Evolutionary conservation across 92 coral and sea anemone species (phyloP).

Genomic region (Bergia puertoricense): DNA sequence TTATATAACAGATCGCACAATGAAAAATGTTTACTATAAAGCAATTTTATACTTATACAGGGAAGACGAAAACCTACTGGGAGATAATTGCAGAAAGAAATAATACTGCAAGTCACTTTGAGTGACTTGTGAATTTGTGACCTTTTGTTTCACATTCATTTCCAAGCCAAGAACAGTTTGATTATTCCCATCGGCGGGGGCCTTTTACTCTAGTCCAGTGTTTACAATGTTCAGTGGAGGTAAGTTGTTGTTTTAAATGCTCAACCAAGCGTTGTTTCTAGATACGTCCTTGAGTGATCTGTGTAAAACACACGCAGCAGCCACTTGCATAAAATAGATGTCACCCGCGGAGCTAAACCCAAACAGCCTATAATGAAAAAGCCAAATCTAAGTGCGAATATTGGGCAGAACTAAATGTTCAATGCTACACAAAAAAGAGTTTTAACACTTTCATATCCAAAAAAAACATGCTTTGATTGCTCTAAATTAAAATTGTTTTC

Average conservation of each 20-base stretch:
- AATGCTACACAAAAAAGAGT: too few species aligned
- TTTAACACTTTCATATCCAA: neutral
- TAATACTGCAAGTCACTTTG: too few species aligned
- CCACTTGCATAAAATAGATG: neutral
- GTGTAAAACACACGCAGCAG: neutral
- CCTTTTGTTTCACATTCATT: neutral
- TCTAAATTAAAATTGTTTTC: neutral
- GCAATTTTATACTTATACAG: too few species aligned
- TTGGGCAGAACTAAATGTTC: neutral
- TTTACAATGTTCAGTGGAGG: neutral
- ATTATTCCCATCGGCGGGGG: neutral
- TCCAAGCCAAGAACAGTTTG: neutral
- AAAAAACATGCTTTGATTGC: too few species aligned
- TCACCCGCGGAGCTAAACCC: neutral
- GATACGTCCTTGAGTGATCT: neutral
- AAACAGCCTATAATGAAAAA: neutral
- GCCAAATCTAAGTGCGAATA: neutral
- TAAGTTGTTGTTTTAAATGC: neutral
- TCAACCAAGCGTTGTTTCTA: neutral
- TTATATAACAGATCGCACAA: neutral
- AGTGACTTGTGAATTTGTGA: neutral
- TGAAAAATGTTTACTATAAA: neutral
- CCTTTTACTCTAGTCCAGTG: neutral
- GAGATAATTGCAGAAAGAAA: neutral
- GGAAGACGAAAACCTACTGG: neutral